A percentile compares a stretch with the other conserved stretches of the same genome.
Conservation (phyloP, 2,113 vertebrate genomes). For the Sebastes schlegelii region DNA sequence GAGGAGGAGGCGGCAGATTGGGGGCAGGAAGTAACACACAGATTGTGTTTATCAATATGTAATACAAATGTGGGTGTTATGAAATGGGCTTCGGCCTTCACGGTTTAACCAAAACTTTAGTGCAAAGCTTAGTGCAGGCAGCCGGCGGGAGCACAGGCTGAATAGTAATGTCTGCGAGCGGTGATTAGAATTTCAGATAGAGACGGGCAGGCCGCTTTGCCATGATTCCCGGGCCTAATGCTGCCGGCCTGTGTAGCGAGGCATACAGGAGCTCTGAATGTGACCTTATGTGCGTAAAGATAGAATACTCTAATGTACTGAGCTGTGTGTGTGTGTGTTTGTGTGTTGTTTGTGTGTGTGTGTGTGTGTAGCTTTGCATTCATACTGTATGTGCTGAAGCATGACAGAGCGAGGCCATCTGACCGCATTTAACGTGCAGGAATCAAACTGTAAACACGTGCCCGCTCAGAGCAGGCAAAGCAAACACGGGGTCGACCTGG, state of each 20-base stretch:
- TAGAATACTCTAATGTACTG: conserved; percentile 49
- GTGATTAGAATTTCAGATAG: conserved; percentile 81
- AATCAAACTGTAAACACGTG: conserved; percentile 27
- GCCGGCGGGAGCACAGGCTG: conserved; percentile 46
- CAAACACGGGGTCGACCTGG: conserved; percentile 26
- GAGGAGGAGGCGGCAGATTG: conserved; percentile 27
- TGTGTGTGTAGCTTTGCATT: neutral
- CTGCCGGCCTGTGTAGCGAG: conserved; percentile 63
- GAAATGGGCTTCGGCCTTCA: conserved; percentile 67
- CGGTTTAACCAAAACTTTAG: conserved; percentile 72
- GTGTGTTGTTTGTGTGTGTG: conserved; percentile 12
- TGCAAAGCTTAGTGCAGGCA: conserved; percentile 61
- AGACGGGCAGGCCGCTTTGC: conserved; percentile 42
- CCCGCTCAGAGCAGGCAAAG: neutral
- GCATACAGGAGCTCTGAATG: conserved; percentile 70
- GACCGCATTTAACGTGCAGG: conserved; percentile 39
- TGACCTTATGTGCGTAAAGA: conserved; percentile 71
- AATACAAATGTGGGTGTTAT: conserved; percentile 65
- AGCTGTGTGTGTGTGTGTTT: conserved; percentile 22
- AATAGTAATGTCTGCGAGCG: conserved; percentile 73
- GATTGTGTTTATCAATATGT: conserved; percentile 75
- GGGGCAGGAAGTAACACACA: conserved; percentile 45
- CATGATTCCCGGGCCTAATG: conserved; percentile 67
- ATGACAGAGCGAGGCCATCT: conserved; percentile 43
- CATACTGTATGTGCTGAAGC: conserved; percentile 20